Evolutionary conservation across 2,113 vertebrate genomes (phyloP).

Genomic region (Ahaetulla prasina): DNA sequence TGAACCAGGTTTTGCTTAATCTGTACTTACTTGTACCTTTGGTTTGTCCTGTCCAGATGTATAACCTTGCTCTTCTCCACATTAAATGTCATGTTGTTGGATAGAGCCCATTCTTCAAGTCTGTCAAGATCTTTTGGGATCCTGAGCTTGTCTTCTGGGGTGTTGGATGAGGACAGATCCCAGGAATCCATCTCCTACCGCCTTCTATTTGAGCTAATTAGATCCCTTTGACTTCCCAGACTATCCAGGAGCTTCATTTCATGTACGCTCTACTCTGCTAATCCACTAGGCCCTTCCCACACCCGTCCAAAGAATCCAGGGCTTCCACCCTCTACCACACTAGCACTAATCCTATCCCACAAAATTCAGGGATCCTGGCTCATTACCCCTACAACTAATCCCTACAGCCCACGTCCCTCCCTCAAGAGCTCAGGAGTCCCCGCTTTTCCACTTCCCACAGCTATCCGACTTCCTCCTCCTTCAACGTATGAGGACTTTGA

Average conservation of each 20-base stretch:
- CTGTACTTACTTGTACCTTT: background rate
- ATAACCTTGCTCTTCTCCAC: background rate
- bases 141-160: background rate
- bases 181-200: background rate
- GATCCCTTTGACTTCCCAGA: background rate
- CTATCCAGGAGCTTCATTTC: background rate
- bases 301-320: conserved; percentile 12
- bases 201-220: background rate
- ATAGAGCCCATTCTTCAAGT: background rate
- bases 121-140: background rate
- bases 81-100: background rate
- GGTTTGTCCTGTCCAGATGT: background rate
- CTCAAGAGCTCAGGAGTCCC: background rate
- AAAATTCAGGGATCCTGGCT: background rate
- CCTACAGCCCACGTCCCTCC: background rate
- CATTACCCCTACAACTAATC: background rate
- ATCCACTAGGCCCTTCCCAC: background rate
- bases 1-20: background rate
- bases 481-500: conserved; percentile 65
- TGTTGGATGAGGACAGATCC: background rate
- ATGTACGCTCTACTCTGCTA: background rate
- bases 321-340: conserved; percentile 14
- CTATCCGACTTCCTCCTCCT: background rate
- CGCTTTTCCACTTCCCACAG: background rate
- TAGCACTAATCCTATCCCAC: conserved; percentile 21